These are phyloP conservation scores for Callyntrura sp. DNA, from an alignment of 2,888 invertebrate genomes.

Conservation along the genomic window DNA sequence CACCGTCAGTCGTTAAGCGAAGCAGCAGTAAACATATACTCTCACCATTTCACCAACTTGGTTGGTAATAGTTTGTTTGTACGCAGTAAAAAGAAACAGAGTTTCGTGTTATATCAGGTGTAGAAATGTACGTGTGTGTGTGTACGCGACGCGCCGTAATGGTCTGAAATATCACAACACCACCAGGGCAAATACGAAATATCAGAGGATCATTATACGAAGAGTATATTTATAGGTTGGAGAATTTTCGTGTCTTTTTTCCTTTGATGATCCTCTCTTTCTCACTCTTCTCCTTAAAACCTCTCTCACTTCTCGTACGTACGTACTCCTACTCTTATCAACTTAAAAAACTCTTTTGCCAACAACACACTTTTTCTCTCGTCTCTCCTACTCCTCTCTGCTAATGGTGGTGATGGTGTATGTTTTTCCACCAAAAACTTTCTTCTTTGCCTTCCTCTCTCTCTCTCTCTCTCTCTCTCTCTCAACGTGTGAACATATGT, in stretches of 20 bases:
- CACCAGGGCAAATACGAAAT: not conserved
- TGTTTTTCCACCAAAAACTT: constrained; percentile 54
- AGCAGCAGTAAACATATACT: constrained; percentile 45
- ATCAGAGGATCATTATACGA: not conserved
- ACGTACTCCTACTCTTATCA: constrained; percentile 43
- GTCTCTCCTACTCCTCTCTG: constrained; percentile 13
- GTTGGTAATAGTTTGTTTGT: constrained; percentile 54
- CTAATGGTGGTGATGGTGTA: constrained; percentile 20
- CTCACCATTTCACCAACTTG: constrained; percentile 50
- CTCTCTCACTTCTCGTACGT: constrained; percentile 45
- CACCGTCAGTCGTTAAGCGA: constrained; percentile 47
- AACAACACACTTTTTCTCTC: constrained; percentile 50
- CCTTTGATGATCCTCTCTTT: constrained; percentile 41
- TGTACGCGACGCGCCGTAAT: not conserved
- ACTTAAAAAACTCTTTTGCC: constrained; percentile 61
- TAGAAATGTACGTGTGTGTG: not conserved
- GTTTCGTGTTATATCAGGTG: too few species aligned
- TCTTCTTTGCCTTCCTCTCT: constrained; percentile 32
- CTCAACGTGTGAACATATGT: constrained; percentile 65
- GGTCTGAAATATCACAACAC: not conserved
- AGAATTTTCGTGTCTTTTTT: not conserved
- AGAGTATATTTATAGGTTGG: not conserved
- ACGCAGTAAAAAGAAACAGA: not conserved
- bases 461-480: constrained; percentile 39
- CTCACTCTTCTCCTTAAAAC: constrained; percentile 9